Conservation (phyloP, 2,113 vertebrate genomes). For the Neotoma lepida region DNA sequence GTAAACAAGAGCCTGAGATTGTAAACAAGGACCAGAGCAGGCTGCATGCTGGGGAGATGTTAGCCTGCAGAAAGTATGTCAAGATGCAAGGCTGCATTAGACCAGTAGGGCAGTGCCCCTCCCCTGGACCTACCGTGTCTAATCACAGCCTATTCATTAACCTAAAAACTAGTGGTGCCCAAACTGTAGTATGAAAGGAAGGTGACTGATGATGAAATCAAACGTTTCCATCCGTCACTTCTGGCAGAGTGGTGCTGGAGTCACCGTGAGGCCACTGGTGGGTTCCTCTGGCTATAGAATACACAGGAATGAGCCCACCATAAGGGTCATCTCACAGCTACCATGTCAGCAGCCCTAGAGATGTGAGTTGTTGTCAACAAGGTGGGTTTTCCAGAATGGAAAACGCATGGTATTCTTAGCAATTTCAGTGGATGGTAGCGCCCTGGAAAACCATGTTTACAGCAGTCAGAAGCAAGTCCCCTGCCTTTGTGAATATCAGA, state of each 20-base stretch:
- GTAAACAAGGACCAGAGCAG: neutral
- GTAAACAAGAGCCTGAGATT: neutral
- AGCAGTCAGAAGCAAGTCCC: neutral
- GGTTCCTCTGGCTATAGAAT: neutral
- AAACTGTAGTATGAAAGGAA: neutral
- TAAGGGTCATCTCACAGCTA: rapidly evolving
- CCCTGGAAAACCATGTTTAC: neutral
- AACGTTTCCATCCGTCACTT: neutral
- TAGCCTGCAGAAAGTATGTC: neutral
- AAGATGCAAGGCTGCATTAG: neutral
- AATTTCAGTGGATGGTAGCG: neutral
- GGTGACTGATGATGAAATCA: neutral
- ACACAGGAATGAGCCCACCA: neutral
- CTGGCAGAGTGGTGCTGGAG: neutral
- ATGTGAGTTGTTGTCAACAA: rapidly evolving
- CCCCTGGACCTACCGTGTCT: neutral
- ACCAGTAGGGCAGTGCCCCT: neutral
- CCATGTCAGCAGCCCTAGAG: neutral
- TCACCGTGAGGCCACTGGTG: rapidly evolving
- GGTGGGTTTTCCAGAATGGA: neutral
- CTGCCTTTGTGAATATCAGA: neutral
- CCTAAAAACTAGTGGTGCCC: neutral
- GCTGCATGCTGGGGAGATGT: rapidly evolving
- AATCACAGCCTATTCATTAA: neutral
- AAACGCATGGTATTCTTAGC: neutral